These are phyloP conservation scores for Cairina moschata DNA, from an alignment of 2,113 vertebrate genomes.

Conservation along the genomic window DNA sequence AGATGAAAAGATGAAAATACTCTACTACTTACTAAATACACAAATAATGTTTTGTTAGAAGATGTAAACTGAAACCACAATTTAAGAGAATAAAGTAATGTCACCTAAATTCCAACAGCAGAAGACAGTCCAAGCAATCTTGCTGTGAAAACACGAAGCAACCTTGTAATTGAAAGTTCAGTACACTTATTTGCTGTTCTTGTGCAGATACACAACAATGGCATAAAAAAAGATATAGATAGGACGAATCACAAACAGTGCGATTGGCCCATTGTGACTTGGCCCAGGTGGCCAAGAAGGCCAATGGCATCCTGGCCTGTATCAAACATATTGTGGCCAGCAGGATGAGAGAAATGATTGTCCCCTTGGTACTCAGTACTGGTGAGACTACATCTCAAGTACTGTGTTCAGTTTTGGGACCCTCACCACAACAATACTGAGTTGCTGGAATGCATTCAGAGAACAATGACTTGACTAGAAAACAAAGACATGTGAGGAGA, in stretches of 20 bases:
- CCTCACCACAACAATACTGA: neutral
- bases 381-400: neutral
- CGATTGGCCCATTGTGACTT: no score
- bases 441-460: neutral
- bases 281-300: neutral
- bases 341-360: neutral
- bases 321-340: neutral
- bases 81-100: neutral
- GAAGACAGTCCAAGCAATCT: neutral
- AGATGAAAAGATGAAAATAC: neutral
- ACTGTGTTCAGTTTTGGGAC: neutral
- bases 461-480: neutral
- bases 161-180: neutral
- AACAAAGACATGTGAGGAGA: neutral
- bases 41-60: neutral
- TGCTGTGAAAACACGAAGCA: neutral
- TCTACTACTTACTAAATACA: neutral
- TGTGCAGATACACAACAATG: neutral
- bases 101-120: neutral
- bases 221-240: neutral
- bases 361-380: neutral
- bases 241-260: neutral
- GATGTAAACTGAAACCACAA: neutral
- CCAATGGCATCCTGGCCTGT: neutral
- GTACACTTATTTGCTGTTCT: neutral